Evolutionary conservation across 1,140 invertebrate species (phyloP), one percentile per base, ranked within the genome.

Genomic region (Conus ventricosus): DNA sequence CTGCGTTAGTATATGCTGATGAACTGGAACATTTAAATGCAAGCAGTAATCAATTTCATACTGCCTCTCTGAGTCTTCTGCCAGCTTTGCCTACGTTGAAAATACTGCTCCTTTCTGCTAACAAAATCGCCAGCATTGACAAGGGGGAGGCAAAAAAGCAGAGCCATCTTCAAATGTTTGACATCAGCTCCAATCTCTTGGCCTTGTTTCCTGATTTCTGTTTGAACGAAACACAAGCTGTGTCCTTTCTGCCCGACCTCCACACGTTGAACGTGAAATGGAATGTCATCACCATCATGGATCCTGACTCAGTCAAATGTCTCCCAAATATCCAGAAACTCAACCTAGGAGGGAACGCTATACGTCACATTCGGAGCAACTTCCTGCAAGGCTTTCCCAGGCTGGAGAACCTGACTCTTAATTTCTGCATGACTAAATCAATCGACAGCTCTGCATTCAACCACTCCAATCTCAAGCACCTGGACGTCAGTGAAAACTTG

Each of bases 391-490:
- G 55, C 11, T 54, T 89, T 11, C 88, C 83, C n/a, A 80, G 27
- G 10, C 71, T 89, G 75, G 23, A 81, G 39, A 57, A 13, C 15
- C 75, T 89, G 54, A 27, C 55, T 60, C 75, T 85, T 39, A 54
- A 80, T 15, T 76, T 80, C 25, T 71, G 83, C 39, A 80, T 67
- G 54, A 84, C 63, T 51, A 85, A 75, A 25, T 51, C 7, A 1
- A 85, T 89, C 13, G 83, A 78, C 67, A 53, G 84, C 13, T 17
- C 51, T 53, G 88, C 88, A 17, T 89, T 89, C 57, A 89, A 85
- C 83, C 84, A 84, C 8, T 84, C 81, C 11, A 85, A 75, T 51
- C 55, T 85, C 23, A 27, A 76, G 20, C 25, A 55, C 15, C 76
- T 89, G 4, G 53, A 86, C 27, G 71, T 89, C 55, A 80, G 67